Conservation (phyloP, 2,797 vertebrate species). For the Danio kyathit region DNA sequence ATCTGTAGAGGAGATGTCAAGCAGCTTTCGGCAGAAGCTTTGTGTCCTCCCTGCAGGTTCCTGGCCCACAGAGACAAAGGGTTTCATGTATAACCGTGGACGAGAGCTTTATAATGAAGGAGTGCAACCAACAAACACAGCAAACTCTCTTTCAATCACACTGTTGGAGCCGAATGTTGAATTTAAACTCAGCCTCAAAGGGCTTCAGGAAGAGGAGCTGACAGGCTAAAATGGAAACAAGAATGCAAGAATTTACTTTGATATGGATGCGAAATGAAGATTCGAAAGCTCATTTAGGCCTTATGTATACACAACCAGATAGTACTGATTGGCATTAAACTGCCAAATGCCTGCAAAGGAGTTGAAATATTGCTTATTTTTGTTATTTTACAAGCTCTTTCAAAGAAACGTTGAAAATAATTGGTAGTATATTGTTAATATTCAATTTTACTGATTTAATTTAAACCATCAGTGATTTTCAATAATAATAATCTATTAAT, state of each 20-base stretch:
- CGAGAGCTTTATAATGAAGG: slow-evolving; percentile 33
- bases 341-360: neutral
- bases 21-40: slow-evolving; percentile 82
- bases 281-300: neutral
- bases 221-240: neutral
- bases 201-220: slow-evolving; percentile 19
- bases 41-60: slow-evolving; percentile 84
- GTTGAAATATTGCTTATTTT: neutral
- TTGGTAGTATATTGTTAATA: neutral
- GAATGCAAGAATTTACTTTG: neutral
- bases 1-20: slow-evolving; percentile 79
- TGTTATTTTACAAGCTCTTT: neutral
- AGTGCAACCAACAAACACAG: slow-evolving; percentile 62
- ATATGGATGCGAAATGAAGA: neutral
- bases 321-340: neutral
- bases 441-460: neutral
- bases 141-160: slow-evolving; percentile 29
- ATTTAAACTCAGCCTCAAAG: slow-evolving; percentile 23
- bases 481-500: neutral
- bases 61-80: slow-evolving; percentile 78
- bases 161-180: slow-evolving; percentile 7
- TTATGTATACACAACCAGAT: no score
- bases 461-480: no score
- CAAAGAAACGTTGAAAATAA: neutral
- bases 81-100: slow-evolving; percentile 66